Conservation (phyloP, 35 echinoderm and acorn worm species). For the Heliocidaris erythrogramma region DNA sequence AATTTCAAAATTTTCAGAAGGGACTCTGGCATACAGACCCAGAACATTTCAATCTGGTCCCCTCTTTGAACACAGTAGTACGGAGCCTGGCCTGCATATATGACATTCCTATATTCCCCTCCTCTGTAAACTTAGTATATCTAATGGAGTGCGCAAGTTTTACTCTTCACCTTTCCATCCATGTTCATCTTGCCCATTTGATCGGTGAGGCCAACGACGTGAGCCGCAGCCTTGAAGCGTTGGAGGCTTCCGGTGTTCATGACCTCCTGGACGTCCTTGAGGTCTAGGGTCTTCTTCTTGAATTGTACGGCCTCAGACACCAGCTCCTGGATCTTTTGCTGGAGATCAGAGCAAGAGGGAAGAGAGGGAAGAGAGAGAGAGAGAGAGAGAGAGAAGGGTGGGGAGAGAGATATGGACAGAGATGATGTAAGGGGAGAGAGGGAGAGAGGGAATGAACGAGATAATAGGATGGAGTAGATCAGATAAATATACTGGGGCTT, state of each 20-base stretch:
- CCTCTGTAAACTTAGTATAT: neutral
- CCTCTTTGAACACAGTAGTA: neutral
- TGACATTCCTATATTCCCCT: neutral
- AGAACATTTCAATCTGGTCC: neutral
- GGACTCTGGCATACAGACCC: neutral
- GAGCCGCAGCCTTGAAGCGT: slow-evolving; percentile 59
- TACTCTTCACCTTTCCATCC: slow-evolving; percentile 64
- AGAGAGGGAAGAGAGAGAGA: neutral
- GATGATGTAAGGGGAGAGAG: no score
- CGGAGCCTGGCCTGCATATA: neutral
- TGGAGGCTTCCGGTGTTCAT: neutral
- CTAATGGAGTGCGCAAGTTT: slow-evolving; percentile 49
- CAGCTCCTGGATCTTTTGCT: slow-evolving; percentile 66
- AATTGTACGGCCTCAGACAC: slow-evolving; percentile 18
- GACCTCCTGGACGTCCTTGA: slow-evolving; percentile 49
- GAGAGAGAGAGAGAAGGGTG: neutral
- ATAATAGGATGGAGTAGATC: no score
- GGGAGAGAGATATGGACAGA: no score
- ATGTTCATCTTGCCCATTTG: slow-evolving; percentile 22
- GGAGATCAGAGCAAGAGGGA: neutral
- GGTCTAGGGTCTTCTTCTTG: slow-evolving; percentile 21
- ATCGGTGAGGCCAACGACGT: slow-evolving; percentile 53
- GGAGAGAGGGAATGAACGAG: no score
- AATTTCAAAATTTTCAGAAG: neutral
- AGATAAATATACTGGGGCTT: no score